Conservation (phyloP, 2,888 invertebrate genomes). For the Troides oblongomaculatus region DNA sequence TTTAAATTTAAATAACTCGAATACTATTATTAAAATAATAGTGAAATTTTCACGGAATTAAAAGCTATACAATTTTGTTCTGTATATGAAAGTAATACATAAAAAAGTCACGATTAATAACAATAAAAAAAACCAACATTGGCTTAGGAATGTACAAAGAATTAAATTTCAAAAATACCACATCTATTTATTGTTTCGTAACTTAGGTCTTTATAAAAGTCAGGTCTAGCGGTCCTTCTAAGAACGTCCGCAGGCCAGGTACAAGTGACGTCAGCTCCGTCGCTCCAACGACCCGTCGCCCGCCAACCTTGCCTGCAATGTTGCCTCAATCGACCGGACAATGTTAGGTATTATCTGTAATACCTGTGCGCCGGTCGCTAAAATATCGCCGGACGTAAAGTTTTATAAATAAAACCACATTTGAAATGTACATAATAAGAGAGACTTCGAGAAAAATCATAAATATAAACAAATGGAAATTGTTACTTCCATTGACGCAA, state of each 20-base stretch:
- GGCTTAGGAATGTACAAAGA: too few species aligned
- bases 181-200: slow-evolving; percentile 9
- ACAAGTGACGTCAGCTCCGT: slow-evolving; percentile 35
- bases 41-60: too few species aligned
- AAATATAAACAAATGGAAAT: too few species aligned
- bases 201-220: not conserved
- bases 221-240: slow-evolving; percentile 32
- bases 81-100: too few species aligned
- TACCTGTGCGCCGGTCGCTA: slow-evolving; percentile 3
- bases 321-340: slow-evolving; percentile 26
- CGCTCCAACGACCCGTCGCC: slow-evolving; percentile 19
- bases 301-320: slow-evolving; percentile 27
- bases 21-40: too few species aligned
- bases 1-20: too few species aligned
- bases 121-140: too few species aligned
- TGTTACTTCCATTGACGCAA: too few species aligned
- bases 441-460: too few species aligned
- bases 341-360: slow-evolving; percentile 16
- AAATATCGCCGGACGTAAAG: not conserved
- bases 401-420: not conserved
- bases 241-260: slow-evolving; percentile 35
- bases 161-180: slow-evolving; percentile 11
- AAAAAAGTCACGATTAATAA: too few species aligned
- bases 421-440: not conserved
- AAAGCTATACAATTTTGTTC: too few species aligned